Conservation (phyloP, 1,140 invertebrate genomes). For the Nasonia vitripennis region DNA sequence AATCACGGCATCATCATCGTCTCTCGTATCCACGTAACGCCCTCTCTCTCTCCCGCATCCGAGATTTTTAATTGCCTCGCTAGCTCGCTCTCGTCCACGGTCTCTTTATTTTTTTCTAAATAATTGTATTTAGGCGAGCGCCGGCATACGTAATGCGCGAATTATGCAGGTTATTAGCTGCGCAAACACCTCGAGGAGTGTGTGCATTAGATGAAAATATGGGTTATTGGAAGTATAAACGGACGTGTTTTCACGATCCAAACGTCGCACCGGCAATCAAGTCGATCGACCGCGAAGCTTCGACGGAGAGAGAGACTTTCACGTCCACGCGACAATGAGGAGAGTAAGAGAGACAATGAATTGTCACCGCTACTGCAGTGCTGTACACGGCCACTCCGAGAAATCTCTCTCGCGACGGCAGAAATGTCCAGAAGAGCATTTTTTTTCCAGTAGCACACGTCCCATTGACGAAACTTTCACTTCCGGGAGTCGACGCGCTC, state of each 20-base stretch:
- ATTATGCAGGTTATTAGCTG: neutral
- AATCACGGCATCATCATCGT: constrained; percentile 18
- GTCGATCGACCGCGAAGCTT: neutral
- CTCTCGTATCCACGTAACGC: neutral
- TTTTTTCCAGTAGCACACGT: constrained; percentile 33
- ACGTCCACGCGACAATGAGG: constrained; percentile 30
- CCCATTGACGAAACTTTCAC: constrained; percentile 48
- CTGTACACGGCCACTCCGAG: neutral
- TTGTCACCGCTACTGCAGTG: neutral
- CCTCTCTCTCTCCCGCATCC: neutral
- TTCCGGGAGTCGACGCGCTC: constrained; percentile 29
- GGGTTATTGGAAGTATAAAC: too few species aligned
- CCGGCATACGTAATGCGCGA: constrained; percentile 4
- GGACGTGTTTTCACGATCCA: too few species aligned
- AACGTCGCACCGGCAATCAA: neutral
- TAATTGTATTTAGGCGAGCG: constrained; percentile 45
- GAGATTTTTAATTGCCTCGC: constrained; percentile 19
- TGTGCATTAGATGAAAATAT: too few species aligned
- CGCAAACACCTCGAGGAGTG: neutral
- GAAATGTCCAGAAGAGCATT: constrained; percentile 30
- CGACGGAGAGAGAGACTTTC: constrained; percentile 10
- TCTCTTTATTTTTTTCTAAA: constrained; percentile 41
- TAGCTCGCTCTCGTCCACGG: neutral
- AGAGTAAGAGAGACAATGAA: constrained; percentile 6
- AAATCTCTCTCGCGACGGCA: constrained; percentile 10